Evolutionary conservation across 2,113 vertebrate genomes (phyloP).

Genomic region (Piaya cayana): DNA sequence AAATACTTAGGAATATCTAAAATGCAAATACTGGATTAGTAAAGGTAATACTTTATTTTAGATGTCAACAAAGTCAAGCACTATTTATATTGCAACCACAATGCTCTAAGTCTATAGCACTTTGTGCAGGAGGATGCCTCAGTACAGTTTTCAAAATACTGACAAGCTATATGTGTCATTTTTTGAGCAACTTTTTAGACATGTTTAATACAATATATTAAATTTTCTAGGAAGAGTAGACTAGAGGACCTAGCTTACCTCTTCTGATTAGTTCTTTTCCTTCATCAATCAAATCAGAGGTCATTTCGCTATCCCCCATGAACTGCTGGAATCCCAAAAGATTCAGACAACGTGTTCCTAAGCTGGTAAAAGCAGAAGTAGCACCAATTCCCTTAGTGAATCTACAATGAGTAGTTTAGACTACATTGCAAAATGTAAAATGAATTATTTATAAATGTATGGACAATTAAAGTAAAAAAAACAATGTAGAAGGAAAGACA

Average conservation of each 20-base stretch:
- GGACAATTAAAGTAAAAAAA: neutral
- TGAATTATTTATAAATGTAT: neutral
- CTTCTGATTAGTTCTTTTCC: constrained; percentile 89
- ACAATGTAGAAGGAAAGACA: neutral
- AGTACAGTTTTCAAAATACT: neutral
- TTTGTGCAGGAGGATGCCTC: neutral
- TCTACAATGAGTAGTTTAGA: neutral
- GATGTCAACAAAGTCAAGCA: neutral
- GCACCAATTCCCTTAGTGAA: neutral
- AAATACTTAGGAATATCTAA: neutral
- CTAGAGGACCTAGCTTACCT: constrained; percentile 79
- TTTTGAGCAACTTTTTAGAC: neutral
- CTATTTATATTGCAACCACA: neutral
- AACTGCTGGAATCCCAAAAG: constrained; percentile 93
- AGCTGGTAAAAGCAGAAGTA: constrained; percentile 71
- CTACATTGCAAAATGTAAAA: neutral
- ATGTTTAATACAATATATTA: neutral
- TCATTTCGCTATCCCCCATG: constrained; percentile 89
- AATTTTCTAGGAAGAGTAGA: neutral
- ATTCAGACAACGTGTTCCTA: constrained; percentile 93
- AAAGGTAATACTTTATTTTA: neutral
- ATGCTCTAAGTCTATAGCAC: neutral
- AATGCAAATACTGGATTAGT: neutral
- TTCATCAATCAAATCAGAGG: constrained; percentile 92
- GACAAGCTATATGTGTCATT: neutral